Evolutionary conservation across 2,888 invertebrate species (phyloP), one percentile per base, ranked within the genome.

Genomic region (Leucoma salicis): DNA sequence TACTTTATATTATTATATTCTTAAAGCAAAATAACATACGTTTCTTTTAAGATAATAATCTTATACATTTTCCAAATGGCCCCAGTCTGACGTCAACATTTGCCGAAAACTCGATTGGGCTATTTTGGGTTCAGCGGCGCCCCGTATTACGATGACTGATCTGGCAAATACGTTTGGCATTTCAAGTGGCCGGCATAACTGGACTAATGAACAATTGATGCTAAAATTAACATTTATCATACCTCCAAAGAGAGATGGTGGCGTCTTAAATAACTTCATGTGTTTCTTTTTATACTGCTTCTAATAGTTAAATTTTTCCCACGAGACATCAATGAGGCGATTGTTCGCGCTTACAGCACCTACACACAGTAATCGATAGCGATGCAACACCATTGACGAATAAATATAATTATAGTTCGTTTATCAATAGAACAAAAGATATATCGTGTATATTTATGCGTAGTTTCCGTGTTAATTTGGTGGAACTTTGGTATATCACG

Each of bases 51-150:
- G 25, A 29, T 3, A 29, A 25, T 2, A 1, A 10, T 62, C 42
- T 54, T 54, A 66, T 62, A 78, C 74, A 76, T 66, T 78, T 68
- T 69, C 78, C 80, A 80, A 82, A 80, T 77, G 76, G 75, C 78
- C 70, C 66, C 63, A 47, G 56, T 49, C 61, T 82, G 84, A 85
- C 82, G 84, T 83, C 78, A 82, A 60, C 66, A 64, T 70, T 74
- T 72, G 74, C 76, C 74, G 74, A 78, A 82, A 80, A 70, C 74
- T 70, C 74, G 63, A 65, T 64, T 57, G 47, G 62, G 61, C 70
- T 83, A 83, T 82, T 84, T 83, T 53, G 61, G 75, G 68, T 67
- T 57, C 63, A 64, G 59, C 65, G 66, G 74, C 74, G 74, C 69
- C 67, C 12, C 62, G 67, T 72, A 69, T 69, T 74, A 70, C 70